These are phyloP conservation scores for Drosophila yakuba DNA, from an alignment of 1,140 invertebrate species.

Conservation along the genomic window DNA sequence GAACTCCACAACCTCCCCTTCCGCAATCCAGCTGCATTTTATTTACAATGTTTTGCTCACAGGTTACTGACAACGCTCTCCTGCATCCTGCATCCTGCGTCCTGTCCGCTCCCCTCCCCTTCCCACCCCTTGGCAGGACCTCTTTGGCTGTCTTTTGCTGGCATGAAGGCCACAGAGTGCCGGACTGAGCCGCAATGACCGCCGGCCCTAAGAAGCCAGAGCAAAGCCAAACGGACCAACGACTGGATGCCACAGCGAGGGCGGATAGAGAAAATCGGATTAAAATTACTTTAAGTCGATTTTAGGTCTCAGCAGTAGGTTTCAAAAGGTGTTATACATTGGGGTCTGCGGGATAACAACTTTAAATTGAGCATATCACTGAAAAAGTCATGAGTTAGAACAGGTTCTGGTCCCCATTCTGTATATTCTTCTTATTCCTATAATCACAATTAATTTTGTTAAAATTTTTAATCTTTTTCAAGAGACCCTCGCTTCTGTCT, in stretches of 20 bases:
- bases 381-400: too few species aligned
- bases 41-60: conserved; percentile 76
- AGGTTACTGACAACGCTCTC: conserved; percentile 58
- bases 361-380: too few species aligned
- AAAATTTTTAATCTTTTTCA: too few species aligned
- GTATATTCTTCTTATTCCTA: too few species aligned
- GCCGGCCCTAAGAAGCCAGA: conserved; percentile 54
- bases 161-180: conserved; percentile 27
- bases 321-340: too few species aligned
- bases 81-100: conserved; percentile 12
- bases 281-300: background rate
- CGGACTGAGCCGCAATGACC: conserved; percentile 50
- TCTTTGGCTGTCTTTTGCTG: conserved; percentile 15
- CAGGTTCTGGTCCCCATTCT: too few species aligned
- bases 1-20: conserved; percentile 13
- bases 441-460: too few species aligned
- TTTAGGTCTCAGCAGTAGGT: too few species aligned
- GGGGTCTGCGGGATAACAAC: too few species aligned
- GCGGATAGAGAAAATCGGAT: conserved; percentile 5
- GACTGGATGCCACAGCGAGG: conserved; percentile 26
- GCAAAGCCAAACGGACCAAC: conserved; percentile 54
- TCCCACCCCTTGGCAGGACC: conserved; percentile 2
- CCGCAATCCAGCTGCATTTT: conserved; percentile 57
- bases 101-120: background rate
- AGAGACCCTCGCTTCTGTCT: conserved; percentile 37